Evolutionary conservation across 2,888 invertebrate species (phyloP).

Genomic region (Heliconius hortense): DNA sequence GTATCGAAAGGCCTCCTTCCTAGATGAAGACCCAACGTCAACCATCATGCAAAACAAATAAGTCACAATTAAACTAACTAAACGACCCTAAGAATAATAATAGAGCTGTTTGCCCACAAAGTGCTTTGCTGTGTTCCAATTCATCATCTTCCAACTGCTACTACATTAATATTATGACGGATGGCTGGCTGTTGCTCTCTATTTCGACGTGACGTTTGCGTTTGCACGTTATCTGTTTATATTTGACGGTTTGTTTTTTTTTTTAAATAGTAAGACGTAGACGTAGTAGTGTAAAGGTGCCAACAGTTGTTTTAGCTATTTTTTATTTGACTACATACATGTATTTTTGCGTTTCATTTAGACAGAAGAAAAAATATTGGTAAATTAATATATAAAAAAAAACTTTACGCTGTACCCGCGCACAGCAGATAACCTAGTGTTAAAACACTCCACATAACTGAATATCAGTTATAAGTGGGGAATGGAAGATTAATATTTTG

Average conservation of each 20-base stretch:
- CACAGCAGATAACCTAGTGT: too few species aligned
- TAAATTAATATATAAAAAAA: too few species aligned
- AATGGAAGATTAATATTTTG: too few species aligned
- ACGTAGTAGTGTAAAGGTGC: too few species aligned
- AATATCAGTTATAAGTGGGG: too few species aligned
- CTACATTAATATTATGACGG: constrained; percentile 73
- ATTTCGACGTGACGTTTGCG: constrained; percentile 47
- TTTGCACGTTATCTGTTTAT: constrained; percentile 62
- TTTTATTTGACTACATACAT: not conserved
- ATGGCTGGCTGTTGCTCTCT: constrained; percentile 57
- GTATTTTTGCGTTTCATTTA: too few species aligned
- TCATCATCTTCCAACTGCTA: constrained; percentile 68
- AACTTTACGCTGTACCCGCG: too few species aligned
- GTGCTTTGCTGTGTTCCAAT: constrained; percentile 78
- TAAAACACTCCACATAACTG: too few species aligned
- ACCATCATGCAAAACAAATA: constrained; percentile 55
- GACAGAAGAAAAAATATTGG: too few species aligned
- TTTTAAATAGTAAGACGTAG: too few species aligned
- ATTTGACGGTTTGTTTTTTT: constrained; percentile 56
- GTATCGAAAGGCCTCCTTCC: constrained; percentile 1
- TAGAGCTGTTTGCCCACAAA: constrained; percentile 70
- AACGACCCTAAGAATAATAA: constrained; percentile 71
- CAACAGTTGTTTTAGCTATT: not conserved
- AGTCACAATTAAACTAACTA: constrained; percentile 58
- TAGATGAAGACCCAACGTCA: constrained; percentile 18